Conservation (phyloP, 2,888 invertebrate genomes). For the Xylocampa areola region DNA sequence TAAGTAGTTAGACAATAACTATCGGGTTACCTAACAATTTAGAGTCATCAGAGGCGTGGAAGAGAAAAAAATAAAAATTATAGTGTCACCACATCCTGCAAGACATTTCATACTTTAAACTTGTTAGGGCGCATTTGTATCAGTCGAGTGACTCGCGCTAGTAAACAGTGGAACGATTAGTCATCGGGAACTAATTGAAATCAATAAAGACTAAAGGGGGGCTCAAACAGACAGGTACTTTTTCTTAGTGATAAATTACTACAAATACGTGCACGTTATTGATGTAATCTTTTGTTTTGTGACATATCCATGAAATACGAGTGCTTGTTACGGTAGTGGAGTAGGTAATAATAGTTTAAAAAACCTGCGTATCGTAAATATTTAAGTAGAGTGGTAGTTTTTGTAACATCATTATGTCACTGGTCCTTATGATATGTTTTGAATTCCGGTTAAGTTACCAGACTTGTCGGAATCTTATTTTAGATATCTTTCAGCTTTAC, state of each 20-base stretch:
- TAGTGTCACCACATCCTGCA: constrained; percentile 61
- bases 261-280: constrained; percentile 40
- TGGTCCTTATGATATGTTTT: background rate
- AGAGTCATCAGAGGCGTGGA: constrained; percentile 53
- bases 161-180: constrained; percentile 48
- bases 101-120: constrained; percentile 62
- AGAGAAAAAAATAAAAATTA: constrained; percentile 45
- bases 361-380: background rate
- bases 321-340: constrained; percentile 9
- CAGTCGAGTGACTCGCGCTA: constrained; percentile 58
- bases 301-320: constrained; percentile 19
- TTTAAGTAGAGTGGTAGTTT: background rate
- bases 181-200: constrained; percentile 57
- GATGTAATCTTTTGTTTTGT: constrained; percentile 44
- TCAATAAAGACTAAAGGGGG: constrained; percentile 56
- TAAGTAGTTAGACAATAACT: constrained; percentile 53
- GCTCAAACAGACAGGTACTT: constrained; percentile 48
- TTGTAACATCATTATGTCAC: background rate
- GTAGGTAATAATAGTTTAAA: background rate
- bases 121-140: constrained; percentile 60
- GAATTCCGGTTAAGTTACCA: too few species aligned
- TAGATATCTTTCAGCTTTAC: too few species aligned
- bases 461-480: too few species aligned
- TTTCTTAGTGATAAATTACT: constrained; percentile 53
- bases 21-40: constrained; percentile 68